Percentiles rank a stretch among this genome's conserved stretches.
Evolutionary conservation across 2,888 invertebrate species (phyloP).

Genomic region (Dione juno): DNA sequence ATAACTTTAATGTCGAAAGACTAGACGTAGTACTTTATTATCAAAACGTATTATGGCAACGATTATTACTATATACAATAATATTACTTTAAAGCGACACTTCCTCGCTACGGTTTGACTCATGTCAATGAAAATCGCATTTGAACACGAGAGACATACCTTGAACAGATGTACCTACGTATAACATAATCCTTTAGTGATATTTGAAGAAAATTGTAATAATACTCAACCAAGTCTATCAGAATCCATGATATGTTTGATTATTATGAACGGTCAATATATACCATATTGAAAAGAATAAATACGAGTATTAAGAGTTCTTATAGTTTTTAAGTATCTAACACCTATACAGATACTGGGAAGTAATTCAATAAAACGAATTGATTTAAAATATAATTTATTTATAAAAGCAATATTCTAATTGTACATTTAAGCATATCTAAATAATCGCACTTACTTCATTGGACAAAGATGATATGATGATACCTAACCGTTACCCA

Average conservation of each 20-base stretch:
- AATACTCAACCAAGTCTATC: too few species aligned
- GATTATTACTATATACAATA: background rate
- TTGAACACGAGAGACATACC: too few species aligned
- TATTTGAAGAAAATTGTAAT: too few species aligned
- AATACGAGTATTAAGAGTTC: too few species aligned
- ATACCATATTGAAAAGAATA: background rate
- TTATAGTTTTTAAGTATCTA: too few species aligned
- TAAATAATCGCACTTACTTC: background rate
- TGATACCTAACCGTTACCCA: background rate
- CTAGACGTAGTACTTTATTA: background rate
- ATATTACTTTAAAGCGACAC: background rate
- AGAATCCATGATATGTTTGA: too few species aligned
- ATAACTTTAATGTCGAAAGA: background rate
- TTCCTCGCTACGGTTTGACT: too few species aligned
- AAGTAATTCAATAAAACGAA: background rate
- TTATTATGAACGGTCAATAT: background rate
- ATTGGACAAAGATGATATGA: background rate
- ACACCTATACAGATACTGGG: background rate
- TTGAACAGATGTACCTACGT: too few species aligned
- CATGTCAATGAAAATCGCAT: too few species aligned
- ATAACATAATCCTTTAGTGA: too few species aligned
- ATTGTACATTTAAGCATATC: background rate
- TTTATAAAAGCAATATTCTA: conserved; percentile 6
- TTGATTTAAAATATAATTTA: background rate
- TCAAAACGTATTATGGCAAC: background rate